Conservation (phyloP, 2,113 vertebrate genomes). For the Equus przewalskii region DNA sequence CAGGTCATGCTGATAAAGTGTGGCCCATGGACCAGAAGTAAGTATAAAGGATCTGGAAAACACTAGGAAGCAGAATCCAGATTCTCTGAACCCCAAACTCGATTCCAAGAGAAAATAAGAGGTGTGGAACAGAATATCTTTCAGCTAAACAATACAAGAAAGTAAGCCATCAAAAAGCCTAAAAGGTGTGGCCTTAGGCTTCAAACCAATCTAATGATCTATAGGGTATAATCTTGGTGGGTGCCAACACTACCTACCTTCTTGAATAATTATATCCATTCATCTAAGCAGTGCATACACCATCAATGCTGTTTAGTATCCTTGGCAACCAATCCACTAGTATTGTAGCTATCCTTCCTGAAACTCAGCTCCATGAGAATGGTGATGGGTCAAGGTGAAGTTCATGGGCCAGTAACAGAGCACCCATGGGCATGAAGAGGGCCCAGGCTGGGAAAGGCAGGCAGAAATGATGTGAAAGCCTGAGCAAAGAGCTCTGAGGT, state of each 20-base stretch:
- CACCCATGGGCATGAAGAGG: background rate
- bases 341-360: background rate
- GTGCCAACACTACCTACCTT: background rate
- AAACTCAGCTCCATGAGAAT: constrained; percentile 5
- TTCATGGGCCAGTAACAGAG: background rate
- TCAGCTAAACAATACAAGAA: constrained; percentile 1
- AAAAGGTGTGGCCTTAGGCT: background rate
- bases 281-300: background rate
- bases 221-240: background rate
- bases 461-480: background rate
- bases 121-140: background rate
- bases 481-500: constrained; percentile 25
- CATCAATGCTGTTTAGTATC: background rate
- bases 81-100: constrained; percentile 10
- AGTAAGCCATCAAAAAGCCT: background rate
- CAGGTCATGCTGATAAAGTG: background rate
- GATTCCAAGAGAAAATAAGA: constrained; percentile 12
- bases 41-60: constrained; percentile 23
- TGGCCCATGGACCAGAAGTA: background rate
- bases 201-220: background rate
- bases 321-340: background rate
- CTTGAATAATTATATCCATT: constrained; percentile 30
- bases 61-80: background rate
- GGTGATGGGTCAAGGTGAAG: background rate
- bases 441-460: background rate